These are phyloP conservation scores for Morinoia aosen DNA, from an alignment of 2,888 invertebrate genomes.

Conservation along the genomic window DNA sequence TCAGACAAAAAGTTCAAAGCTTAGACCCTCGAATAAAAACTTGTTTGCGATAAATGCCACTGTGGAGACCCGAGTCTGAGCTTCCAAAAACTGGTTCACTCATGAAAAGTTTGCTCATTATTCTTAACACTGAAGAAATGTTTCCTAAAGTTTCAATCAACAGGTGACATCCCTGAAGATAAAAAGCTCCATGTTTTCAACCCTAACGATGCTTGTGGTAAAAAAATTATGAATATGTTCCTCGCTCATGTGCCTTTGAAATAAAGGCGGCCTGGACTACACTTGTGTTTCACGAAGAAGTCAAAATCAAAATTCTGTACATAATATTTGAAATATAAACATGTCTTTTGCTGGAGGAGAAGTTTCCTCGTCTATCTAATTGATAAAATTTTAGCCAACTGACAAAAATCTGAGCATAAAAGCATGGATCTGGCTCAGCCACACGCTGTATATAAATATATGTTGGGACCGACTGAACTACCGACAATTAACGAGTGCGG, in stretches of 20 bases:
- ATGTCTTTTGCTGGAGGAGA: too few species aligned
- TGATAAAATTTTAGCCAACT: too few species aligned
- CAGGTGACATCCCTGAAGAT: neutral
- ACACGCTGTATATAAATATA: too few species aligned
- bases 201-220: neutral
- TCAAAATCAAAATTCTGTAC: neutral
- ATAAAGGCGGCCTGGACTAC: neutral
- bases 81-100: neutral
- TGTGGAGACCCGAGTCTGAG: neutral
- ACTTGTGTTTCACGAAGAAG: neutral
- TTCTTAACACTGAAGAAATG: neutral
- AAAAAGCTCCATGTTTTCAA: neutral
- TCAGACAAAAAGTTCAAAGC: neutral
- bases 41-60: slow-evolving; percentile 4
- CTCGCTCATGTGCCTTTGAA: neutral
- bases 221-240: neutral
- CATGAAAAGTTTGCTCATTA: neutral
- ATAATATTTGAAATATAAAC: too few species aligned
- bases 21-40: neutral
- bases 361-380: too few species aligned
- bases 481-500: too few species aligned
- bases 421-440: too few species aligned
- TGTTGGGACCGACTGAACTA: too few species aligned
- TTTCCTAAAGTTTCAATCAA: neutral
- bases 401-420: too few species aligned